Evolutionary conservation across 2,888 invertebrate genomes (phyloP).

Genomic region (Frankliniella intonsa): DNA sequence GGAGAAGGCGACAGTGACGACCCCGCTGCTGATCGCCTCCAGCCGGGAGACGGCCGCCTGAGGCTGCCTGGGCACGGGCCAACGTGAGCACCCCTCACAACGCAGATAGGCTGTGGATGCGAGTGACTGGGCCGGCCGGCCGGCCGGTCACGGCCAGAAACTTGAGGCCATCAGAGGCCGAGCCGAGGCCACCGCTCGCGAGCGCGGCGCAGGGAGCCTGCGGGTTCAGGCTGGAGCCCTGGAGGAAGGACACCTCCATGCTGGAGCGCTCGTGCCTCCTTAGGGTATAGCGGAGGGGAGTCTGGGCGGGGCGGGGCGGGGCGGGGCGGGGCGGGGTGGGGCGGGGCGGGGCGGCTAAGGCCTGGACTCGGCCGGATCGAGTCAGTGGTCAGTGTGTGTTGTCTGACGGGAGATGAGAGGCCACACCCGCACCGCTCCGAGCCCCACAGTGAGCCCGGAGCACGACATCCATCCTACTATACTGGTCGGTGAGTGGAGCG

Average conservation of each 20-base stretch:
- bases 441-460: neutral
- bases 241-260: neutral
- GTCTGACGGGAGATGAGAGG: neutral
- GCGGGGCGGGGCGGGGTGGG: too few species aligned
- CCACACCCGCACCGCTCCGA: neutral
- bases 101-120: too few species aligned
- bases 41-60: slow-evolving; percentile 27
- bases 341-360: too few species aligned
- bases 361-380: neutral
- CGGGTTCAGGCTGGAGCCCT: slow-evolving; percentile 8
- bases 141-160: neutral
- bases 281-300: neutral
- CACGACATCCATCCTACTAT: neutral
- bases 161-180: neutral
- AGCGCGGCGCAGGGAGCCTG: neutral
- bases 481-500: too few species aligned
- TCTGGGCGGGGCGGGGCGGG: neutral
- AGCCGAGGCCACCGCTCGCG: neutral
- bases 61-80: neutral
- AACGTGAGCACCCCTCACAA: neutral
- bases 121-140: neutral
- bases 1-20: slow-evolving; percentile 23
- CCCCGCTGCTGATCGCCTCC: slow-evolving; percentile 26
- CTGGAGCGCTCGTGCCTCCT: neutral
- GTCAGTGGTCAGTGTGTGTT: neutral